Evolutionary conservation across 2,797 vertebrate species (phyloP), one percentile per base, ranked within the genome.

Genomic region (Fringilla coelebs): DNA sequence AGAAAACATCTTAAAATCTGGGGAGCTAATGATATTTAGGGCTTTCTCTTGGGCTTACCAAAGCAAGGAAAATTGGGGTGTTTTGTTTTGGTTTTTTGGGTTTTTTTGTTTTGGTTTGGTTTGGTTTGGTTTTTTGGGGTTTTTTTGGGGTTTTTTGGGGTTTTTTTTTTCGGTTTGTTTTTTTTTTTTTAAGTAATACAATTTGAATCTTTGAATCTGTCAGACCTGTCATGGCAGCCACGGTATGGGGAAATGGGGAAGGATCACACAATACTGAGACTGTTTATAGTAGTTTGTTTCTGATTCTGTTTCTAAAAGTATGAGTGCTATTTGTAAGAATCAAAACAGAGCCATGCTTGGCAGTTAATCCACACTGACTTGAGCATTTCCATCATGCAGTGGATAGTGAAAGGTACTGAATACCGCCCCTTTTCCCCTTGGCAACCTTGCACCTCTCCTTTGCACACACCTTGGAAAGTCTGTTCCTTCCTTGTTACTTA

Each of bases 311-410:
- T 79, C 55, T 82, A 8, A 25, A 82, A 79, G 54, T 34, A 6
- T 22, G 29, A 40, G 55, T 65, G 24, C 13, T 45, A 4, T 24
- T 81, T 87, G 9, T 43, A 75, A 38, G 57, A 38, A 38, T 26
- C 22, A 58, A 81, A 80, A 40, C 3, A 0, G 0, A 32, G 14
- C 61, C 17, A 26, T 72, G 31, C 40, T 36, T 66, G 16, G 46
- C 45, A 66, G 26, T 52, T 84, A 45, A 70, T 84, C n/a, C 26
- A 26, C 57, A 71, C 6, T 84, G 25, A 49, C 32, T 58, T 49
- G 13, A 58, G 52, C 1, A 0, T 52, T 81, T 80, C 29, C 19
- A 20, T 71, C 9, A 4, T 24, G 2, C 24, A 41, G 2, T 36
- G 41, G 21, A 28, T 68, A 71, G 25, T 20, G 25, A 28, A 79